Conservation (phyloP, 2,797 vertebrate genomes). For the Synanceia verrucosa region DNA sequence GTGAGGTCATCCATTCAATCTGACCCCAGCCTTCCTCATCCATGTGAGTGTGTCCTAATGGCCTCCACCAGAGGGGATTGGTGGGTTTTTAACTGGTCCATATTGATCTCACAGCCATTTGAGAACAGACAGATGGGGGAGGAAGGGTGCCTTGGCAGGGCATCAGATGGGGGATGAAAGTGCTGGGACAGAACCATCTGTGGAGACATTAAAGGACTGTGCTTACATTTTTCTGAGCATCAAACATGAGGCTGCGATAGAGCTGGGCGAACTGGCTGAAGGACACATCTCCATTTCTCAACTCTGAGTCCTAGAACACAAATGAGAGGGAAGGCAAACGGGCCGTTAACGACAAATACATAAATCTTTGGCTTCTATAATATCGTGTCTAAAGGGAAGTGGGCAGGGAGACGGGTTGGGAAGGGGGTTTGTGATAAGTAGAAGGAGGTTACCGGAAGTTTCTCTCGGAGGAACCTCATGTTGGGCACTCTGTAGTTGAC, state of each 20-base stretch:
- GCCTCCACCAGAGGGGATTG: slow-evolving; percentile 72
- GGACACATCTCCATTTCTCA: slow-evolving; percentile 93
- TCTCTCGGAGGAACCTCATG: slow-evolving; percentile 97
- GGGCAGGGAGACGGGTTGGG: slow-evolving; percentile 9
- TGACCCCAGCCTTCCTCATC: slow-evolving; percentile 56
- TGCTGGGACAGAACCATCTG: slow-evolving; percentile 27
- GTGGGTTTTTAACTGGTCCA: slow-evolving; percentile 71
- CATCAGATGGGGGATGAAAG: slow-evolving; percentile 51
- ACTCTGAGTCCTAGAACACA: slow-evolving; percentile 88
- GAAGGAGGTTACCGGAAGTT: slow-evolving; percentile 87
- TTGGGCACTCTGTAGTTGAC: slow-evolving; percentile 99
- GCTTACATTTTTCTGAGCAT: slow-evolving; percentile 93
- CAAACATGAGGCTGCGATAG: slow-evolving; percentile 97
- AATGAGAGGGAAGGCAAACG: background rate
- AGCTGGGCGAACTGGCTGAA: slow-evolving; percentile 96
- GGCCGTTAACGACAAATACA: background rate
- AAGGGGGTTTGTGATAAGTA: slow-evolving; percentile 26
- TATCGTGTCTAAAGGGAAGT: slow-evolving; percentile 22
- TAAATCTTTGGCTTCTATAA: slow-evolving; percentile 16
- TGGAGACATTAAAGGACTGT: slow-evolving; percentile 29
- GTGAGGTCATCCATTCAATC: slow-evolving; percentile 74
- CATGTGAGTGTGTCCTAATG: slow-evolving; percentile 69
- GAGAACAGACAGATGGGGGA: slow-evolving; percentile 72
- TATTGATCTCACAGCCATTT: slow-evolving; percentile 84
- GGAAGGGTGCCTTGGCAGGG: slow-evolving; percentile 43